phyloP scores from a whole-genome alignment of 2,888 invertebrate genomes.

The Caenorhabditis sinica region DNA sequence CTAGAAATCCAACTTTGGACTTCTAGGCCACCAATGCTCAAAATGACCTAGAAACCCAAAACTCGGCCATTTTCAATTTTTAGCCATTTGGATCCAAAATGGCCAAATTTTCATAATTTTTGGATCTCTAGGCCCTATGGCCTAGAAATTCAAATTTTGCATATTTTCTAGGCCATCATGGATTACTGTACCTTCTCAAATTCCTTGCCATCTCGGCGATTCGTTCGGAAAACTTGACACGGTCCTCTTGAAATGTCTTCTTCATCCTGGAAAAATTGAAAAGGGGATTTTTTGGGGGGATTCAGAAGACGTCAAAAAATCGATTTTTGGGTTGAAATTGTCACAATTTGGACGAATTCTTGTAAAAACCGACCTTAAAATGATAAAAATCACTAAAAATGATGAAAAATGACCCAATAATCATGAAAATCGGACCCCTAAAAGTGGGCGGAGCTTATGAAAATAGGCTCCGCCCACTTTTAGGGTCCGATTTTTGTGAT shows the following conservation, averaged over 20 bases:
- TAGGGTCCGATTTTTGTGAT: too few relatives aligned
- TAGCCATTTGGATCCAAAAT: too few relatives aligned
- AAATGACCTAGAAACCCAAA: neutral
- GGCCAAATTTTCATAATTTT: too few relatives aligned
- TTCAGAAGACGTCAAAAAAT: neutral
- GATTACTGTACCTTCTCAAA: neutral
- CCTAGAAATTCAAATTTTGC: too few relatives aligned
- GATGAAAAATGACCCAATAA: too few relatives aligned
- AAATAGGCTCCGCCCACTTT: too few relatives aligned
- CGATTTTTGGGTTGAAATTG: neutral
- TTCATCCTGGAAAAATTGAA: conserved; percentile 9
- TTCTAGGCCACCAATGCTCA: neutral
- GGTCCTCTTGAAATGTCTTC: neutral
- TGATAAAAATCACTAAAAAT: too few relatives aligned
- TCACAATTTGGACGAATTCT: neutral
- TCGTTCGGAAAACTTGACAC: conserved; percentile 3
- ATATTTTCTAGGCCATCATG: too few relatives aligned
- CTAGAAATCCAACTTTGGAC: neutral
- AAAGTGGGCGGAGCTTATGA: too few relatives aligned
- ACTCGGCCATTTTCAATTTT: too few relatives aligned
- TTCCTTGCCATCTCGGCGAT: neutral
- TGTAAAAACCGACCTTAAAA: neutral
- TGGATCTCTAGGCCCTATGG: too few relatives aligned
- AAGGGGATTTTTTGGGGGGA: neutral
- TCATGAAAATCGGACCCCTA: too few relatives aligned